Conservation (phyloP, 2,113 vertebrate species). For the Microcebus jonahi region DNA sequence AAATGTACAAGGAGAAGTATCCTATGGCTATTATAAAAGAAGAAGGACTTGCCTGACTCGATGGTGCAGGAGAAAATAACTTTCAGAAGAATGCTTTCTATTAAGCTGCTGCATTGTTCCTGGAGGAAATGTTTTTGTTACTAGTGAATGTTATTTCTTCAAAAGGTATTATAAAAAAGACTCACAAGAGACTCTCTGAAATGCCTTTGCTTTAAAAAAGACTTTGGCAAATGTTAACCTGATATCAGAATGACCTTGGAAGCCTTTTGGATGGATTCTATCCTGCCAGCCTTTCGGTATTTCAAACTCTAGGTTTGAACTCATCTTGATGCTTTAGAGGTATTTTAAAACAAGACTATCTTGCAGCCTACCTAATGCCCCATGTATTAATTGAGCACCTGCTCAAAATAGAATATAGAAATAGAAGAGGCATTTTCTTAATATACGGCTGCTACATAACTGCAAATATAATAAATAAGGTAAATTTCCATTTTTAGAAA, state of each 20-base stretch:
- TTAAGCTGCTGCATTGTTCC: slow-evolving; percentile 79
- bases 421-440: slow-evolving; percentile 79
- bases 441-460: slow-evolving; percentile 75
- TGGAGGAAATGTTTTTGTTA: slow-evolving; percentile 68
- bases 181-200: slow-evolving; percentile 70
- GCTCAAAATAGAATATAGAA: slow-evolving; percentile 81
- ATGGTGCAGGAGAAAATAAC: slow-evolving; percentile 80
- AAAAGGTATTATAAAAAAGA: slow-evolving; percentile 79
- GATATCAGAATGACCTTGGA: slow-evolving; percentile 87
- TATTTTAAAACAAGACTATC: slow-evolving; percentile 80
- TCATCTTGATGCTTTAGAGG: slow-evolving; percentile 76
- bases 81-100: slow-evolving; percentile 82
- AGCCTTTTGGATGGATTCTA: slow-evolving; percentile 82
- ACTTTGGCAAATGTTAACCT: slow-evolving; percentile 74
- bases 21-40: slow-evolving; percentile 78
- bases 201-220: slow-evolving; percentile 80
- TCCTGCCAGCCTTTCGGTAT: slow-evolving; percentile 75
- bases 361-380: slow-evolving; percentile 80
- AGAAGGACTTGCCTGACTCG: slow-evolving; percentile 76
- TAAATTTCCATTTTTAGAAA: slow-evolving; percentile 80
- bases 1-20: slow-evolving; percentile 65
- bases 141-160: slow-evolving; percentile 75
- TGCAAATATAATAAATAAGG: slow-evolving; percentile 79
- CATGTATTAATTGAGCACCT: slow-evolving; percentile 80
- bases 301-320: slow-evolving; percentile 80